Conservation (phyloP, 2,888 invertebrate genomes). For the Hyles lineata region DNA sequence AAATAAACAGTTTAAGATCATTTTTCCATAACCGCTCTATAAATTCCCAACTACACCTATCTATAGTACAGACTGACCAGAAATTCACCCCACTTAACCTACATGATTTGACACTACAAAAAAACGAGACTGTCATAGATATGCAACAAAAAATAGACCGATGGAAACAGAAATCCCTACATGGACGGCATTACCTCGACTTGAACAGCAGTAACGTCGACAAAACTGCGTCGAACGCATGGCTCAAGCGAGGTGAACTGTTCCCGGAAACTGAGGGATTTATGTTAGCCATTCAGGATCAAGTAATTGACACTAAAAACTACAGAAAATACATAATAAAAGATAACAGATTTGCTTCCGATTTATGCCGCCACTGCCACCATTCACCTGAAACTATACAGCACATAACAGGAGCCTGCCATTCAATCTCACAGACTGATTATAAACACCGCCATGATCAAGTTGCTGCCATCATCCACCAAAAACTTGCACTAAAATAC, state of each 20-base stretch:
- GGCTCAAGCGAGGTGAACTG: too few relatives aligned
- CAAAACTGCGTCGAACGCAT: neutral
- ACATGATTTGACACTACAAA: neutral
- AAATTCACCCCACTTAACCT: neutral
- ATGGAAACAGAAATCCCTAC: neutral
- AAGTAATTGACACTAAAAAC: too few relatives aligned
- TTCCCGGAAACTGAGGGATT: too few relatives aligned
- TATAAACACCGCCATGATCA: too few relatives aligned
- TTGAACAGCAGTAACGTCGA: neutral
- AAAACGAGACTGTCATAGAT: neutral
- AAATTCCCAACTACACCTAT: neutral
- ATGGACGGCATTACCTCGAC: neutral
- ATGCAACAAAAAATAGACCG: neutral
- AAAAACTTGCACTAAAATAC: too few relatives aligned
- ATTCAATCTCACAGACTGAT: neutral
- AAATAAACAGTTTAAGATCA: neutral
- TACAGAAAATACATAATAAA: too few relatives aligned
- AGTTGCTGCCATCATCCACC: too few relatives aligned
- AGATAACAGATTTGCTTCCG: neutral
- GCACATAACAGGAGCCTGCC: neutral
- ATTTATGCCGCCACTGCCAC: neutral
- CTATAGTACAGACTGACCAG: neutral
- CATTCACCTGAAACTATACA: neutral
- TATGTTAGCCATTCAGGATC: too few relatives aligned
- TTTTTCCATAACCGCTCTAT: neutral